These are phyloP conservation scores for Serilophus lunatus DNA, from an alignment of 2,113 vertebrate genomes.

Conservation along the genomic window DNA sequence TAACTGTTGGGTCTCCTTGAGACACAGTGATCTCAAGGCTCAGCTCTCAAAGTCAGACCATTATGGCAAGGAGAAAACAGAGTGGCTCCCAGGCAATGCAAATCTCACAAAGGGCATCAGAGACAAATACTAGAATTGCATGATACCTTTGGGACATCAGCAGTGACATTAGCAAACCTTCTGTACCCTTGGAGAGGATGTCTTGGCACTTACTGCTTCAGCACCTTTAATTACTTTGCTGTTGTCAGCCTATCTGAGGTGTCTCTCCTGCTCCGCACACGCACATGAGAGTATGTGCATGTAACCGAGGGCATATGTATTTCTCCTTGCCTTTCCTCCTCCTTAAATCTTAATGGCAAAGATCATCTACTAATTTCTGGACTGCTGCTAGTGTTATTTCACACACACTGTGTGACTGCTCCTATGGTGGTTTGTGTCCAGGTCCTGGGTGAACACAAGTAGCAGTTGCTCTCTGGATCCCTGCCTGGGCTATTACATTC, in stretches of 20 bases:
- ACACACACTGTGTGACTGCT: neutral
- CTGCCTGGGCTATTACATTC: neutral
- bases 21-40: neutral
- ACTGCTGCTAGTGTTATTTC: neutral
- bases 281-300: accelerated
- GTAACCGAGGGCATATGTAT: accelerated
- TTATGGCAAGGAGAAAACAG: neutral
- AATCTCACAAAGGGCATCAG: neutral
- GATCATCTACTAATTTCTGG: neutral
- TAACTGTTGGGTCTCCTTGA: neutral
- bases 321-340: neutral
- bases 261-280: neutral
- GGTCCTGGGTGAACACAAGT: neutral
- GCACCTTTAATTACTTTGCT: neutral
- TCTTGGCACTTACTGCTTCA: neutral
- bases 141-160: neutral
- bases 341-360: neutral
- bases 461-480: neutral
- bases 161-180: neutral
- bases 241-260: neutral
- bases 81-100: neutral
- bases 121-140: neutral
- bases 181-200: neutral
- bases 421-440: neutral
- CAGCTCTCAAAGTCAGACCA: neutral